Evolutionary conservation across 1,140 invertebrate genomes (phyloP), one percentile per base, ranked within the genome.

Genomic region (Lordiphosa clarofinis): DNA sequence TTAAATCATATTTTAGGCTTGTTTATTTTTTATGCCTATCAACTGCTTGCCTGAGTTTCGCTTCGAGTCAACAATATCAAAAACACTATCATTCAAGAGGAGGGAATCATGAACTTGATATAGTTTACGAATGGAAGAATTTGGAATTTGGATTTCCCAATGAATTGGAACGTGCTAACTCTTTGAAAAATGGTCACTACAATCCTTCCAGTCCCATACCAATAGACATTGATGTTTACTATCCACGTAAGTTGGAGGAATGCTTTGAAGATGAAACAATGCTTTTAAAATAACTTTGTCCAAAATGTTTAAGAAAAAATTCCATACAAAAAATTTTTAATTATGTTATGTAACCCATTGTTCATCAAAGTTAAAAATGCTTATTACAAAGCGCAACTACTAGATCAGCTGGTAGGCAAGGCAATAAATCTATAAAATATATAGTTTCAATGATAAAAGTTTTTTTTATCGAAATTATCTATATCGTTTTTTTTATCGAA

Each of bases 191-290:
- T 48, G 78, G 74, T 3, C 53, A 44, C 24, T 79, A 75, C 31
- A 65, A 72, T 36, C 76, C 76, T 2, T 63, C 65, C 13, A 79
- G 56, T 61, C 67, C 71, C 19, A 56, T 79, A 24, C 76, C 76
- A 3, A 79, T 82, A 7, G 76, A 82, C 56, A 63, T 82, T 10
- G 76, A 67, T 61, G 71, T 82, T 0, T 73, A 72, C 35, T 79
- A 68, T 44, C 55, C 63, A 46, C n/a, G 76, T 82, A 59, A 71
- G 69, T 24, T 4, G 21, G 21, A 19, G 19, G 19, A 19, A 19
- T 19, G 19, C 2, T 19, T 19, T 19, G 15, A 15, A 15, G 15
- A 15, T 15, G 15, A 15, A 15, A 15, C 15, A 15, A 15, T 15
- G 15, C 15, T 15, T 15, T 1, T 2, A 15, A 15, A 15, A 15